A percentile compares a stretch with the other conserved stretches of the same genome.
These are phyloP conservation scores for Steatornis caripensis DNA, from an alignment of 2,113 vertebrate species.

Conservation along the genomic window DNA sequence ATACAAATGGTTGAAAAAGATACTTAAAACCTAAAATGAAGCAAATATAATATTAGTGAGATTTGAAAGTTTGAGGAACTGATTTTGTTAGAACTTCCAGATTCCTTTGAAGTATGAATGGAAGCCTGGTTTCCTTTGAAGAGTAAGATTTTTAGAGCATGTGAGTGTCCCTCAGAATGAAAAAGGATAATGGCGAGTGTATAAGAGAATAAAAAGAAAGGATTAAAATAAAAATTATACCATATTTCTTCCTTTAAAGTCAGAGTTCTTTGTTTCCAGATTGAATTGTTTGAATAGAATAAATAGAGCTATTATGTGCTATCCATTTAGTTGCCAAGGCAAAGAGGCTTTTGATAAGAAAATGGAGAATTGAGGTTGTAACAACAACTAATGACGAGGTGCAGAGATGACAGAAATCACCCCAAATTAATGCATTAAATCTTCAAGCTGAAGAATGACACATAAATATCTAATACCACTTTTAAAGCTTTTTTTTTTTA, in stretches of 20 bases:
- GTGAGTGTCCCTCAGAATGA: background rate
- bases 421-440: constrained; percentile 7
- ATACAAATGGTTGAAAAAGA: background rate
- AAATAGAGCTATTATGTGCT: background rate
- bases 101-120: background rate
- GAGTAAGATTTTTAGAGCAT: background rate
- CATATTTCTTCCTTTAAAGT: background rate
- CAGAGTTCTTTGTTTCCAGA: constrained; percentile 12
- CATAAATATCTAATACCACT: background rate
- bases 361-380: background rate
- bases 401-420: constrained; percentile 10
- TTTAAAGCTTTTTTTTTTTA: background rate
- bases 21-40: background rate
- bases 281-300: constrained; percentile 34
- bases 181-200: background rate
- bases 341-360: constrained; percentile 1
- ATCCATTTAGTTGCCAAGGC: background rate
- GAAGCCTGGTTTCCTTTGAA: background rate
- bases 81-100: background rate
- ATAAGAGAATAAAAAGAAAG: background rate
- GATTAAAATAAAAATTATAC: background rate
- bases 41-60: background rate
- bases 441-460: background rate
- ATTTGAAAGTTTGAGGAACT: background rate
- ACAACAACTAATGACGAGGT: background rate